Conservation (phyloP, 92 coral and sea anemone species). For the Parazoanthus atlanticus region DNA sequence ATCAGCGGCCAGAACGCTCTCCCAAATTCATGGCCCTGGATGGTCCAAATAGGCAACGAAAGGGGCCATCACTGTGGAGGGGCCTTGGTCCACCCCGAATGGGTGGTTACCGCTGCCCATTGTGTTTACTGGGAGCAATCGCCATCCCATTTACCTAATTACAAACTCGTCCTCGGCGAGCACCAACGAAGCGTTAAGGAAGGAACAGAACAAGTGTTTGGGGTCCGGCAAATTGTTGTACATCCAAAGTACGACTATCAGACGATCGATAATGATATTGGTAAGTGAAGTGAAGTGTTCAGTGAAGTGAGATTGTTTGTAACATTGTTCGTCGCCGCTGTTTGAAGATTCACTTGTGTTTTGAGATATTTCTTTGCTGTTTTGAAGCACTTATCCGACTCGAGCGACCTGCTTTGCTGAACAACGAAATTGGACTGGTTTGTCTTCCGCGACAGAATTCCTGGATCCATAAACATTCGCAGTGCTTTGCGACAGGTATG, state of each 20-base stretch:
- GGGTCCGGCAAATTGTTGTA: conserved; percentile 53
- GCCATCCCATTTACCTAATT: conserved; percentile 53
- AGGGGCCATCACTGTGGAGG: conserved; percentile 80
- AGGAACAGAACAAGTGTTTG: conserved; percentile 65
- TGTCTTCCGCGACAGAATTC: conserved; percentile 67
- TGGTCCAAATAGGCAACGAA: conserved; percentile 70
- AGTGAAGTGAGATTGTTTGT: neutral
- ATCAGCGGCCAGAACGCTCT: conserved; percentile 69
- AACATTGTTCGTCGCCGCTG: neutral
- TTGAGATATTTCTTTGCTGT: neutral
- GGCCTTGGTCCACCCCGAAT: conserved; percentile 71
- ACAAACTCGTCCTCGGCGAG: conserved; percentile 65
- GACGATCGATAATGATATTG: conserved; percentile 73
- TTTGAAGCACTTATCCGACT: conserved; percentile 70
- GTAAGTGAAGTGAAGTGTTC: conserved; percentile 25
- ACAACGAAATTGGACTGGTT: conserved; percentile 51
- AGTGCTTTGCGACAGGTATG: conserved; percentile 78
- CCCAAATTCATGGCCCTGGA: conserved; percentile 87
- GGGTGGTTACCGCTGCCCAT: conserved; percentile 85
- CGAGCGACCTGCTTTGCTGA: conserved; percentile 69
- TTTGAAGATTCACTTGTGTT: neutral
- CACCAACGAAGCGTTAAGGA: conserved; percentile 63
- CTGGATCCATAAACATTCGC: conserved; percentile 41
- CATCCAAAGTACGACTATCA: conserved; percentile 59
- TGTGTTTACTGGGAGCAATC: conserved; percentile 64